Evolutionary conservation across 2,888 invertebrate genomes (phyloP).

Genomic region (Pedicia rivosa): DNA sequence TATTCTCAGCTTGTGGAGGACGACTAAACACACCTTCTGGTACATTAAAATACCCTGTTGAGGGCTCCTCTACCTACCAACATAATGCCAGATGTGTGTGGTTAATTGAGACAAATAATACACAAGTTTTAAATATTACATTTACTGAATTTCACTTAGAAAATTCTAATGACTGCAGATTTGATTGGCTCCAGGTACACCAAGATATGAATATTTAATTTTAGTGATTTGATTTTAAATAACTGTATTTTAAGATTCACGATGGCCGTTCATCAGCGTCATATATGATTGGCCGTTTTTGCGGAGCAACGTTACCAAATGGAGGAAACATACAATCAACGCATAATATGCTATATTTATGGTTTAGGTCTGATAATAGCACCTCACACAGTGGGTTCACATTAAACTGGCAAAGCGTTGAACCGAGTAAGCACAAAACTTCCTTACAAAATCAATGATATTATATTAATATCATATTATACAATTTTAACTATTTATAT

Average conservation of each 20-base stretch:
- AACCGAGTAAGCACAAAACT: slow-evolving; percentile 34
- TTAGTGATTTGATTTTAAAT: no score
- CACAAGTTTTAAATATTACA: slow-evolving; percentile 61
- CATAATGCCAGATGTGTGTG: slow-evolving; percentile 63
- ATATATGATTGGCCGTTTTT: slow-evolving; percentile 61
- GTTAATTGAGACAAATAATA: slow-evolving; percentile 50
- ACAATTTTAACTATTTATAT: slow-evolving; percentile 15
- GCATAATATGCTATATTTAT: slow-evolving; percentile 60
- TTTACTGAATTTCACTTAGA: slow-evolving; percentile 66
- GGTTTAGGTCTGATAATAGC: slow-evolving; percentile 59
- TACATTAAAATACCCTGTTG: slow-evolving; percentile 44
- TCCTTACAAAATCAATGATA: no score
- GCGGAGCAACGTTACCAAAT: slow-evolving; percentile 52
- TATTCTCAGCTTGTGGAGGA: slow-evolving; percentile 58
- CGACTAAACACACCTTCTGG: slow-evolving; percentile 34
- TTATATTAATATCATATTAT: slow-evolving; percentile 4
- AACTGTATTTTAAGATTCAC: slow-evolving; percentile 48
- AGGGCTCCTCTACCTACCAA: slow-evolving; percentile 32
- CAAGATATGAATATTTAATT: background rate
- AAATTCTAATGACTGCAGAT: slow-evolving; percentile 42
- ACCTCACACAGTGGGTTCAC: slow-evolving; percentile 53
- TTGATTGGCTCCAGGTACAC: slow-evolving; percentile 50
- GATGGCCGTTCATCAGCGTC: slow-evolving; percentile 64
- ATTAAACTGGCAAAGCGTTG: slow-evolving; percentile 60
- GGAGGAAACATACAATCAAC: slow-evolving; percentile 60